phyloP scores from a whole-genome alignment of 2,797 vertebrate species.

The Avahi laniger region DNA sequence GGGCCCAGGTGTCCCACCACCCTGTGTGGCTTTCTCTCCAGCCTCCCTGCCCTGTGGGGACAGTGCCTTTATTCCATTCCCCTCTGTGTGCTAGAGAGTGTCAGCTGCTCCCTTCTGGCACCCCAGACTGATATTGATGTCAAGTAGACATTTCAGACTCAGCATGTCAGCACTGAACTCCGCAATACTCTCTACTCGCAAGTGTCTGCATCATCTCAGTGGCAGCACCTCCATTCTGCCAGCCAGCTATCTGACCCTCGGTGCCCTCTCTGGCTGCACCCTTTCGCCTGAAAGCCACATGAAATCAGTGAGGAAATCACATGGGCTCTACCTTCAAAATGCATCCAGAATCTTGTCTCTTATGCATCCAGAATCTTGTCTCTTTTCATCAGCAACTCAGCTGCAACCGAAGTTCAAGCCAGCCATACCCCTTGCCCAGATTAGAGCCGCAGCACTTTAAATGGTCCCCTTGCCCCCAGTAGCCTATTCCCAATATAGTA shows the following conservation, averaged over 20 bases:
- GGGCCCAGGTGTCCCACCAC: accelerated
- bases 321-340: not conserved
- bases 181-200: not conserved
- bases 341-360: not conserved
- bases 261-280: too few species aligned
- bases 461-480: accelerated
- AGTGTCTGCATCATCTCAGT: not conserved
- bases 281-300: not conserved
- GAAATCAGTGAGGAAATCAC: not conserved
- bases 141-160: not conserved
- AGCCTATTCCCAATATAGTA: not conserved
- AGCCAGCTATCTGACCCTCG: not conserved
- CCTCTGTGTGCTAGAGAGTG: not conserved
- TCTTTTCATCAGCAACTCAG: not conserved
- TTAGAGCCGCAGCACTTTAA: not conserved
- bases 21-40: not conserved
- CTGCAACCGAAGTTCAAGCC: not conserved
- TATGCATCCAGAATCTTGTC: not conserved
- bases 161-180: not conserved
- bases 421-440: not conserved
- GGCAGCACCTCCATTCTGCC: not conserved
- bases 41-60: too few species aligned
- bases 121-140: not conserved
- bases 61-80: not conserved
- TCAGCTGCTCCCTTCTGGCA: not conserved